phyloP scores from a whole-genome alignment of 2,797 vertebrate species.

The Streptopelia turtur region DNA sequence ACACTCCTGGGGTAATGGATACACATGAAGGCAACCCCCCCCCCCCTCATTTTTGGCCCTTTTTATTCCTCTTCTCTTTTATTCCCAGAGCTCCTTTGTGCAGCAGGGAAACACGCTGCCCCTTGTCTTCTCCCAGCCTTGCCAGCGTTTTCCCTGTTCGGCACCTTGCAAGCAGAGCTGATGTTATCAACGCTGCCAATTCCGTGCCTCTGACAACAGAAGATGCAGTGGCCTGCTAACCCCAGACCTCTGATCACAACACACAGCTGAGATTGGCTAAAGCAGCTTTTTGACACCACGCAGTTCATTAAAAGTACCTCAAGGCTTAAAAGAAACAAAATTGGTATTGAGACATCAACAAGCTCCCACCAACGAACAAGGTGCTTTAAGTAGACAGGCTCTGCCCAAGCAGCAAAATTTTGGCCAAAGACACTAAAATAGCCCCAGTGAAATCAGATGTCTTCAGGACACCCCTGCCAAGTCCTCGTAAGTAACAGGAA shows the following conservation, averaged over 20 bases:
- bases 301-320: not conserved
- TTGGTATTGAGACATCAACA: not conserved
- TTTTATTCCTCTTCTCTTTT: not conserved
- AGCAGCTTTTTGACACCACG: not conserved
- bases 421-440: conserved; percentile 48
- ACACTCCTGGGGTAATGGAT: accelerated
- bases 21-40: accelerated
- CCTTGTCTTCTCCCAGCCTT: not conserved
- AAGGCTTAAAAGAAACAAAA: not conserved
- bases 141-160: not conserved
- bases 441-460: conserved; percentile 41
- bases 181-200: not conserved
- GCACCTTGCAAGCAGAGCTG: not conserved
- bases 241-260: not conserved
- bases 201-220: not conserved
- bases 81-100: not conserved
- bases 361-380: not conserved
- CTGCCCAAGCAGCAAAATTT: conserved; percentile 1
- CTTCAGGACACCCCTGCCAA: conserved; percentile 67
- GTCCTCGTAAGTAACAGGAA: conserved; percentile 50
- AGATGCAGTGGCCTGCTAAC: not conserved
- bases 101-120: not conserved
- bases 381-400: not conserved
- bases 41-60: not conserved
- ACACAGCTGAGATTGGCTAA: not conserved